Evolutionary conservation across 2,888 invertebrate genomes (phyloP).

Genomic region (Sesia apiformis): DNA sequence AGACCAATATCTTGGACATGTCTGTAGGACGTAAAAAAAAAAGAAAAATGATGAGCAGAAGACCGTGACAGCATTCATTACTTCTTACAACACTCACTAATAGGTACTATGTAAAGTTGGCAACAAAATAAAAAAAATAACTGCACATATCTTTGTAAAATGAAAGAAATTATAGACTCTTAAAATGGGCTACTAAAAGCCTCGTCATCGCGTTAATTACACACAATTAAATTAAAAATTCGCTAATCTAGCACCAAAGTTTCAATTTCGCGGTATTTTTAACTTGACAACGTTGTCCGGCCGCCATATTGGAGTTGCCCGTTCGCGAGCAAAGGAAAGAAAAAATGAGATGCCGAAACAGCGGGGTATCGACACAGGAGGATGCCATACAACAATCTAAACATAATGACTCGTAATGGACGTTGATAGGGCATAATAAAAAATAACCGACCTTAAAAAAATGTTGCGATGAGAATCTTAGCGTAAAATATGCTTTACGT

Average conservation of each 20-base stretch:
- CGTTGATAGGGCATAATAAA: constrained; percentile 42
- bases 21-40: too few species aligned
- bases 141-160: too few species aligned
- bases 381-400: constrained; percentile 47
- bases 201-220: constrained; percentile 17
- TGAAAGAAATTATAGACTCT: too few species aligned
- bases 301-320: constrained; percentile 11
- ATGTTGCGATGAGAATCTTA: constrained; percentile 13
- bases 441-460: constrained; percentile 14
- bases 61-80: too few species aligned
- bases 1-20: too few species aligned
- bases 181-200: too few species aligned
- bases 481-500: constrained; percentile 18
- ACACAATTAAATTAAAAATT: constrained; percentile 23
- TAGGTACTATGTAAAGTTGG: too few species aligned
- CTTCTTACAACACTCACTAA: too few species aligned
- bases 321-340: constrained; percentile 12
- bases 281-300: constrained; percentile 18
- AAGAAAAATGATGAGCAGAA: too few species aligned
- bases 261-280: constrained; percentile 9
- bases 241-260: constrained; percentile 15
- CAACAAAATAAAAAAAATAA: too few species aligned
- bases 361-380: constrained; percentile 40
- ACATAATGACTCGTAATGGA: constrained; percentile 59
- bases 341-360: constrained; percentile 29